phyloP scores from a whole-genome alignment of 2,888 invertebrate species.

The Watsonalla binaria region DNA sequence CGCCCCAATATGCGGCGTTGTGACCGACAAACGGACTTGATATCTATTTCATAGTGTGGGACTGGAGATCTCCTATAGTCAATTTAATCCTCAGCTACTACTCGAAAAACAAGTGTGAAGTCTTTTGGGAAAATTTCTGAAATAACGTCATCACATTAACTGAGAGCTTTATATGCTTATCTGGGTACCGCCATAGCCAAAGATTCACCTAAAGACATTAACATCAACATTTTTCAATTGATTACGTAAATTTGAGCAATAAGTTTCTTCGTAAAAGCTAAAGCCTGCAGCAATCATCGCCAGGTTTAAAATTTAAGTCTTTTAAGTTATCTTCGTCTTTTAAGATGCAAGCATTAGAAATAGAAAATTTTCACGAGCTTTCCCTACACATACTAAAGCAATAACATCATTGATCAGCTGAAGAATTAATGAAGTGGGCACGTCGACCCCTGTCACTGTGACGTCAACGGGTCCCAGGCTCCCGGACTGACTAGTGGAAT shows the following conservation, averaged over 20 bases:
- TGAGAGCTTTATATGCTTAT: no score
- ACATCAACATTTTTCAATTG: no score
- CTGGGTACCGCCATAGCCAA: no score
- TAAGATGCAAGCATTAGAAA: background rate
- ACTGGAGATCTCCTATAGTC: background rate
- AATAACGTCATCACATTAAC: no score
- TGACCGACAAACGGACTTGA: background rate
- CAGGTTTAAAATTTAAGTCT: no score
- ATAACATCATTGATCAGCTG: slow-evolving; percentile 59
- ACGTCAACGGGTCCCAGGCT: slow-evolving; percentile 37
- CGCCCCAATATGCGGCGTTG: slow-evolving; percentile 48
- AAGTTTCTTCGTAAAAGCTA: no score
- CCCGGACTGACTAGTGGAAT: slow-evolving; percentile 51
- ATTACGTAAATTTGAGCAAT: no score
- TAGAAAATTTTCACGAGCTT: slow-evolving; percentile 15
- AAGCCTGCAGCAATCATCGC: no score
- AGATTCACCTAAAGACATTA: no score
- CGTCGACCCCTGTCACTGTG: slow-evolving; percentile 71
- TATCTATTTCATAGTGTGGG: background rate
- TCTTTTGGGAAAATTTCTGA: no score
- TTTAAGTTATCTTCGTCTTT: no score
- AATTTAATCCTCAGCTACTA: background rate
- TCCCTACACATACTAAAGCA: slow-evolving; percentile 24
- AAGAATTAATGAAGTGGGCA: slow-evolving; percentile 76
- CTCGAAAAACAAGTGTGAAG: no score